Evolutionary conservation across 2,113 vertebrate genomes (phyloP), one percentile per base, ranked within the genome.

Genomic region (Herpetotheres cachinnans): DNA sequence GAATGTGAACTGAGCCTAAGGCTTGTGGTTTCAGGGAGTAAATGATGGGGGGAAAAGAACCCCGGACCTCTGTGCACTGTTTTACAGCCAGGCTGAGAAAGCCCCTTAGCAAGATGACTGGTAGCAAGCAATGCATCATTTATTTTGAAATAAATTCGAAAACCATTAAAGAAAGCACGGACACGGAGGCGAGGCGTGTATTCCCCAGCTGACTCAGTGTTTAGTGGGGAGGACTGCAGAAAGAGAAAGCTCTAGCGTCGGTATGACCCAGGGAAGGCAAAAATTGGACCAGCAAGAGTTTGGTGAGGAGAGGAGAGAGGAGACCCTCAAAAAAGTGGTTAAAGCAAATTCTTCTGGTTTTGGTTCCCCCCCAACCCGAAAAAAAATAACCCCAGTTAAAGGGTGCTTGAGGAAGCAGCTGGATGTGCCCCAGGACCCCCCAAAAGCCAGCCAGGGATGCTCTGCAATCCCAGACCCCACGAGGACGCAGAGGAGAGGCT

Each of bases 331-430:
- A 11, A 21, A 22, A 6, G 24, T 1, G 6, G 3, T 54, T 63
- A 62, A 44, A 63, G 32, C 13, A 20, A 15, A 15, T 25, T n/a
- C 38, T 16, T 22, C 12, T 44, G 24, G 0, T 10, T 38, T 46
- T 2, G 5, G 9, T 46, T 46, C 40, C 46, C 24, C 11, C 8
- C 10, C 42, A 42, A 3, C 10, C 21, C 46, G 1, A 0, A 9
- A 26, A 25, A 25, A 13, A 32, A 16, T 10, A 16, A 20, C 11
- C 13, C 21, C 42, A 13, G 5, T 11, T 9, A 20, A 29, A 22
- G 14, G 36, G 17, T 13, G 26, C 7, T 10, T 2, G 27, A 25
- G 44, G 65, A 38, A 32, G 54, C 13, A 22, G 54, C n/a, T 10
- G 65, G 79, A 11, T 58, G 76, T 10, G n/a, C 16, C 46, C 29